phyloP scores from a whole-genome alignment of 2,113 vertebrate genomes.

The Chaetura pelagica region DNA sequence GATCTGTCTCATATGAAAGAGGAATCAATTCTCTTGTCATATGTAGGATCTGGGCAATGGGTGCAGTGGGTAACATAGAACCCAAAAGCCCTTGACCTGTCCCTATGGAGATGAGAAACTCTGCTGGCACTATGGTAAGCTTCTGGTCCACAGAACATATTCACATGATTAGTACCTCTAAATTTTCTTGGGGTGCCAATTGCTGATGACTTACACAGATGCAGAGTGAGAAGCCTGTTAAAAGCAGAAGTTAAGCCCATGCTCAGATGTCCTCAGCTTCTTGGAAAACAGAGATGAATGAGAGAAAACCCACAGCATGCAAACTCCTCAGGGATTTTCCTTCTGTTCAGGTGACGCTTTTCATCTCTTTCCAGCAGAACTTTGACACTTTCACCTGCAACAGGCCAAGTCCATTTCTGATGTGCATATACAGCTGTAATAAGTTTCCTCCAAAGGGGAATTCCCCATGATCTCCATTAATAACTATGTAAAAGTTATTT shows the following conservation, averaged over 20 bases:
- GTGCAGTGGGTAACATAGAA: neutral
- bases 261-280: neutral
- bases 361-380: neutral
- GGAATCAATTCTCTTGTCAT: neutral
- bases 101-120: neutral
- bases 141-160: neutral
- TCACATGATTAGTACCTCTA: neutral
- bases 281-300: neutral
- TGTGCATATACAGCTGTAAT: neutral
- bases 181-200: neutral
- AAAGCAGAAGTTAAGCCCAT: neutral
- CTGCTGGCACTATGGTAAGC: neutral
- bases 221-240: neutral
- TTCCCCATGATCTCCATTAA: neutral
- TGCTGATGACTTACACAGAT: neutral
- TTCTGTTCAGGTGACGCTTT: neutral
- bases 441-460: neutral
- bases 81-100: neutral
- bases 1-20: neutral
- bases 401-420: neutral
- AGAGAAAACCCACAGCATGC: neutral
- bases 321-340: neutral
- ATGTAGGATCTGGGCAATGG: neutral
- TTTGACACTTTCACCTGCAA: neutral
- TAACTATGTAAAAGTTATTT: neutral